Percentiles rank a stretch among this genome's conserved stretches.
Conservation (phyloP, 2,888 invertebrate genomes). For the Agrochola litura region DNA sequence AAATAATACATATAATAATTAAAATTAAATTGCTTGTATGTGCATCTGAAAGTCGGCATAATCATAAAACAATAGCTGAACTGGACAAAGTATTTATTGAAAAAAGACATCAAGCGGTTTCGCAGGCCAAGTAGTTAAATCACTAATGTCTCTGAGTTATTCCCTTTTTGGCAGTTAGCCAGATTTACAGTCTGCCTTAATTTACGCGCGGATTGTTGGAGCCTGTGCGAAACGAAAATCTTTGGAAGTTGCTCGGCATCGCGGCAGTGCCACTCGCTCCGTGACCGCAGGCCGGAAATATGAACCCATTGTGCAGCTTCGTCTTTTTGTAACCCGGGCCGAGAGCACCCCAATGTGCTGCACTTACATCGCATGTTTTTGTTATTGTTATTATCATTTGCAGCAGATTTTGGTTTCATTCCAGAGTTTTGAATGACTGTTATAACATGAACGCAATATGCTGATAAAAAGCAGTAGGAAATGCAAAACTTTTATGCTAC, state of each 20-base stretch:
- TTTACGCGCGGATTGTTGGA: slow-evolving; percentile 76
- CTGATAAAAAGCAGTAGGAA: slow-evolving; percentile 24
- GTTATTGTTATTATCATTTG: slow-evolving; percentile 65
- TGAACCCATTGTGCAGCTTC: slow-evolving; percentile 82
- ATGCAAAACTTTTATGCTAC: slow-evolving; percentile 31
- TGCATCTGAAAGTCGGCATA: slow-evolving; percentile 4
- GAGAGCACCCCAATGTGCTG: slow-evolving; percentile 69
- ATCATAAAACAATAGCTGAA: slow-evolving; percentile 12
- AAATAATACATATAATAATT: not conserved
- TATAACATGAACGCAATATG: slow-evolving; percentile 15
- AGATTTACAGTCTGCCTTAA: slow-evolving; percentile 79
- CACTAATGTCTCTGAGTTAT: slow-evolving; percentile 74
- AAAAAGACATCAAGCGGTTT: slow-evolving; percentile 65
- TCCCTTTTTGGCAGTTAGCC: slow-evolving; percentile 77
- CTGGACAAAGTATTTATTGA: slow-evolving; percentile 39
- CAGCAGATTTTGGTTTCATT: slow-evolving; percentile 46
- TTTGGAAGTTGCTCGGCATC: slow-evolving; percentile 74
- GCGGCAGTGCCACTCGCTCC: slow-evolving; percentile 72
- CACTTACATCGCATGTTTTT: slow-evolving; percentile 56
- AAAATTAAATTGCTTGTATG: not conserved
- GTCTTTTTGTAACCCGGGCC: slow-evolving; percentile 77
- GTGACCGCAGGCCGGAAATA: slow-evolving; percentile 82
- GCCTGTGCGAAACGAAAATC: slow-evolving; percentile 72
- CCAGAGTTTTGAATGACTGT: slow-evolving; percentile 32
- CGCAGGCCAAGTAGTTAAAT: slow-evolving; percentile 70